Evolutionary conservation across 2,797 vertebrate genomes (phyloP), one percentile per base, ranked within the genome.

Genomic region (Argyrosomus regius): DNA sequence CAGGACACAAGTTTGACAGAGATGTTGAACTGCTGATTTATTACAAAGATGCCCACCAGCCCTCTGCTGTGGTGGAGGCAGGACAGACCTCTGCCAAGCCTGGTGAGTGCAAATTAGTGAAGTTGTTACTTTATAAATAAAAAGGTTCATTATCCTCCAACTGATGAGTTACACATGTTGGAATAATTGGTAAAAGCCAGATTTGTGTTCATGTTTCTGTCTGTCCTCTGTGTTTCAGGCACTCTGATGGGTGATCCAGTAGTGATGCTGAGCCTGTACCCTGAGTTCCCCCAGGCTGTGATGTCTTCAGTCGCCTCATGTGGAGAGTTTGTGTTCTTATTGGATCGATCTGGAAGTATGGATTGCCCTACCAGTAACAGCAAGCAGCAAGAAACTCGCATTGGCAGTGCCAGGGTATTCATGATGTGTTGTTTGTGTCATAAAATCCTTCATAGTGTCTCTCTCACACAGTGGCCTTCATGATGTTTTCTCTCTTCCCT

Each of bases 261-360:
- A 0, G 93, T 96, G 41, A 97, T 98, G 97, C 74, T 97, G 78
- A 97, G 94, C 67, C 86, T 97, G 78, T 97, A 95, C 81, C 97
- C 96, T 24, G 90, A 91, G 61, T 94, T 97, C 74, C 94, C 96
- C 7, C 70, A 93, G 70, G 41, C 75, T 52, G 69, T 92, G 41
- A 86, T 81, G 77, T 92, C 93, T 22, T 90, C 89, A 18, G 7
- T 88, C 5, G 17, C 48, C 4, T 22, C 83, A 0, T 72, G 75
- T 76, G 95, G 96, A 71, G 96, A 98, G 88, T 97, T 97, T 84
- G 77, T 98, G 41, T 96, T 97, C 73, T 75, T 98, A 22, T 49
- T 97, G 22, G 84, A 98, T 89, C 83, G 94, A 78, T 98, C 97
- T 26, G 95, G 91, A 58, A 97, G 96, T 82, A 97, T 97, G 96